These are phyloP conservation scores for Siderastrea radians DNA, from an alignment of 92 coral and sea anemone species.

Conservation along the genomic window DNA sequence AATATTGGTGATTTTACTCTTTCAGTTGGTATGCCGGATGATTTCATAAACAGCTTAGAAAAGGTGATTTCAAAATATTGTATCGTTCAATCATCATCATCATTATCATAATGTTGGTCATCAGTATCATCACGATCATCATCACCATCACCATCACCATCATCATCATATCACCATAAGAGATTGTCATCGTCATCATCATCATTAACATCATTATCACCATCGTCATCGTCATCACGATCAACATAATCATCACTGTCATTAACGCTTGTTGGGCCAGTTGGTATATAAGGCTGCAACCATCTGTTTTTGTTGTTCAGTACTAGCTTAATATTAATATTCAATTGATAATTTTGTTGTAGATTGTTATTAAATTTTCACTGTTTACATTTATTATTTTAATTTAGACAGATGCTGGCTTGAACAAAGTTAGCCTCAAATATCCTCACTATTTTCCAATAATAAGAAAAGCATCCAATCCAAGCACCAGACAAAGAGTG, in stretches of 20 bases:
- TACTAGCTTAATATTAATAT: too few species aligned
- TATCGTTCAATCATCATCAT: not conserved
- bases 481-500: constrained; percentile 82
- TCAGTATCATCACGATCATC: too few species aligned
- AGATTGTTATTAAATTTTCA: not conserved
- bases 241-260: too few species aligned
- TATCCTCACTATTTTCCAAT: constrained; percentile 98
- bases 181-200: too few species aligned
- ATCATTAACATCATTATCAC: too few species aligned
- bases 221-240: too few species aligned
- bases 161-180: too few species aligned
- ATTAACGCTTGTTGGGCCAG: too few species aligned
- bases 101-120: too few species aligned
- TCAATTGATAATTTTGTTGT: not conserved
- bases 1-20: not conserved
- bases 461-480: constrained; percentile 96
- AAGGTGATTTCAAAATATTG: constrained; percentile 58
- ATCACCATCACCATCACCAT: too few species aligned
- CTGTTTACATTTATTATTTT: not conserved
- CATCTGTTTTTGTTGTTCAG: too few species aligned
- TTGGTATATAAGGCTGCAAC: too few species aligned
- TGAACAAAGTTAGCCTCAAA: constrained; percentile 84
- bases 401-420: constrained; percentile 80
- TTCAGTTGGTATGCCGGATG: constrained; percentile 92
- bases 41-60: constrained; percentile 89